Base-by-base conservation (phyloP, 2,888 invertebrate species). In the Philereme transversata region DNA sequence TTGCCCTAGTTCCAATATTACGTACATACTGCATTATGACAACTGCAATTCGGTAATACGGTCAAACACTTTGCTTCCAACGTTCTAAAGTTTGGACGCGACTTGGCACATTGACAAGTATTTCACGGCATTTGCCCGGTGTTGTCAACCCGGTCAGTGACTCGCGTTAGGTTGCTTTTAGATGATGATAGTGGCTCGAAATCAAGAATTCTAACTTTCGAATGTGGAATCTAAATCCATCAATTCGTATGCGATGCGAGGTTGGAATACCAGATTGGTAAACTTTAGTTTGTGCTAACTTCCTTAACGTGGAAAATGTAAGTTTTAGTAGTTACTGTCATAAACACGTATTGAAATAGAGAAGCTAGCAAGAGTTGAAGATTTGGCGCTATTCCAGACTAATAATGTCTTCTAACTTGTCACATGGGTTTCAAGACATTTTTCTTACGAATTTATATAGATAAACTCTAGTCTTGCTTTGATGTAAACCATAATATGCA, bases 91-190 rank as follows among this genome's bases (percentile, higher is more conserved):
- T 67, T 67, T 64, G 62, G 51, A 60, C 56, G 61, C 54, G 55
- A 78, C 67, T 87, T 90, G 90, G 90, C 90, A 86, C 78, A 70
- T 76, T 87, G 88, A 82, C 90, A 89, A 88, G 75, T 82, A 88
- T 89, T 87, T 79, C 72, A 77, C 82, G 79, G 78, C 79, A 81
- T 83, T 87, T 81, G 81, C 83, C 80, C 78, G 72, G 71, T 70
- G 78, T 79, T 84, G 84, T 88, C 84, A 82, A 78, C 76, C 71
- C 84, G 86, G 84, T 85, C 84, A 82, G 71, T 83, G 82, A 81
- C 82, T 81, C 78, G 68, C 65, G 67, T 58, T 61, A 68, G 70
- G 75, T 60, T 71, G n/a, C 58, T 72, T 75, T 77, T 74, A 72
- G 62, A 51, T 56, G 50, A 60, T 50, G 48, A 50, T 57, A 62